Evolutionary conservation across 2,888 invertebrate species (phyloP), one percentile per base, ranked within the genome.

Genomic region (Drosophila neonasuta): DNA sequence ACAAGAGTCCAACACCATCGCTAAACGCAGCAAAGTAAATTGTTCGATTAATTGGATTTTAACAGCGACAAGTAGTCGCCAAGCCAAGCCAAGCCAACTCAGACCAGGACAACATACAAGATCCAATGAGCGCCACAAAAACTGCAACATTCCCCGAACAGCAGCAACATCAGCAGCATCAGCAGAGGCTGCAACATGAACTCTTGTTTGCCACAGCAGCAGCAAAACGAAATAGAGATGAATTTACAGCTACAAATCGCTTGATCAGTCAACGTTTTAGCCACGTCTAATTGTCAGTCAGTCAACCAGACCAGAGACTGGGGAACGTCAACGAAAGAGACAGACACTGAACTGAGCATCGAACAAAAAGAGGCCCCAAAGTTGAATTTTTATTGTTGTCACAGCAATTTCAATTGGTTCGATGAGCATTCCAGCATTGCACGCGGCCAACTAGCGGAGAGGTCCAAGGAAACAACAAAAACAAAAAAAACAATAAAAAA

Each of bases 391-490:
- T 88, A 89, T 89, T 88, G 89, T 88, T 88, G 88, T 88, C 89
- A 88, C 89, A 88, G 88, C 89, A 89, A 88, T 88, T 89, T 89
- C 88, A 88, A 88, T 88, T 89, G 88, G 88, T 88, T 88, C 87
- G 88, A 88, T 88, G 88, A 87, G 88, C 86, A 88, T 88, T 80
- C 88, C 87, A 83, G 78, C 86, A 75, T 84, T 78, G 84, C 87
- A 82, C 79, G 84, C 84, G 84, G 82, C 82, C 80, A 86, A 77
- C 80, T 82, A 80, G 71, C 66, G 72, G 65, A 79, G 78, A 67
- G 69, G 58, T 49, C 45, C 62, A 50, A 13, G 51, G 39, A 64
- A 61, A 45, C 42, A 73, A 46, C 58, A 60, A 42, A 64, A 58
- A 24, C n/a, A n/a, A 59, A 34, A 61, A 71, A 9, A 56, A 57